Evolutionary conservation across 2,113 vertebrate species (phyloP).

Genomic region (Carassius auratus): DNA sequence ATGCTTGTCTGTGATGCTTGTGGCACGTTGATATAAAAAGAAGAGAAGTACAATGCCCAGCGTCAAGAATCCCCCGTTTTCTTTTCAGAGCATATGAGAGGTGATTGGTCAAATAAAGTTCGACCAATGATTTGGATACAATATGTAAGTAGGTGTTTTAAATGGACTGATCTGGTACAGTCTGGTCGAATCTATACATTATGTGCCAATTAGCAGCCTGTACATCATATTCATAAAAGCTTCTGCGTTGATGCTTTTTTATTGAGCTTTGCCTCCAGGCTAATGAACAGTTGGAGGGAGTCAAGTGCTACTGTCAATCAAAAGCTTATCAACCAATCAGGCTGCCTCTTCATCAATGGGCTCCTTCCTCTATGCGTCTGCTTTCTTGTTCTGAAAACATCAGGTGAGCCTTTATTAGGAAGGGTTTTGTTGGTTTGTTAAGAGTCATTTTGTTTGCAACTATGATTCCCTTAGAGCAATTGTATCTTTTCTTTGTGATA

Average conservation of each 20-base stretch:
- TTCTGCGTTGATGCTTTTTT: constrained; percentile 38
- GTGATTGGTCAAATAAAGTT: constrained; percentile 5
- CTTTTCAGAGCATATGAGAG: not conserved
- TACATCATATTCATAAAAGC: constrained; percentile 22
- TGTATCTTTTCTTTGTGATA: constrained; percentile 15
- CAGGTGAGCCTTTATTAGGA: constrained; percentile 17
- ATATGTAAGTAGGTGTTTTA: constrained; percentile 27
- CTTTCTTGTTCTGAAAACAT: constrained; percentile 16
- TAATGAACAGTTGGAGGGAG: constrained; percentile 14
- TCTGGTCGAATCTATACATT: not conserved
- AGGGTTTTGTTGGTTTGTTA: constrained; percentile 5
- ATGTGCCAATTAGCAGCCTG: constrained; percentile 51
- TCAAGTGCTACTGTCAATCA: constrained; percentile 24
- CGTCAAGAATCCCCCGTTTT: not conserved
- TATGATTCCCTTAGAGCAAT: constrained; percentile 46
- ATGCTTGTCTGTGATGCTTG: constrained; percentile 43
- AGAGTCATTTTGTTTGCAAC: constrained; percentile 32
- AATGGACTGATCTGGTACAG: constrained; percentile 13
- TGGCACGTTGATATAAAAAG: constrained; percentile 49
- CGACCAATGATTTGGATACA: not conserved
- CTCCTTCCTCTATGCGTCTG: not conserved
- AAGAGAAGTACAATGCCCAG: constrained; percentile 18
- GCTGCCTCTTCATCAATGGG: constrained; percentile 18
- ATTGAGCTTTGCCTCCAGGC: constrained; percentile 27
- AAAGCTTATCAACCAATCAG: constrained; percentile 44